These are phyloP conservation scores for Bos taurus DNA, from an alignment of 2,113 vertebrate species.

Conservation along the genomic window ARS-UCD2.0 NC_037337.1:21624501-21625000, in stretches of 20 bases:
- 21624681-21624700: neutral
- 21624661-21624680: neutral
- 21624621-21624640: neutral
- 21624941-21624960: neutral
- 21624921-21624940: neutral
- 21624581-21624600: neutral
- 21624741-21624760: neutral
- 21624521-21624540: neutral
- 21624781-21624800: neutral
- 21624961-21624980: neutral
- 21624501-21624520: neutral
- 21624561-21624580: neutral
- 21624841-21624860: neutral
- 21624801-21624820: neutral
- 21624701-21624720: neutral
- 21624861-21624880: constrained; percentile 18
- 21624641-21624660: neutral
- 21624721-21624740: neutral
- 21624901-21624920: neutral
- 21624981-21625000: constrained; percentile 1
- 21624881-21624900: constrained; percentile 18
- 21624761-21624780: neutral
- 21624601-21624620: neutral
- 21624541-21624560: neutral
- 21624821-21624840: neutral